Evolutionary conservation across 2,888 invertebrate species (phyloP), one percentile per base, ranked within the genome.

Genomic region (Sesia bembeciformis): DNA sequence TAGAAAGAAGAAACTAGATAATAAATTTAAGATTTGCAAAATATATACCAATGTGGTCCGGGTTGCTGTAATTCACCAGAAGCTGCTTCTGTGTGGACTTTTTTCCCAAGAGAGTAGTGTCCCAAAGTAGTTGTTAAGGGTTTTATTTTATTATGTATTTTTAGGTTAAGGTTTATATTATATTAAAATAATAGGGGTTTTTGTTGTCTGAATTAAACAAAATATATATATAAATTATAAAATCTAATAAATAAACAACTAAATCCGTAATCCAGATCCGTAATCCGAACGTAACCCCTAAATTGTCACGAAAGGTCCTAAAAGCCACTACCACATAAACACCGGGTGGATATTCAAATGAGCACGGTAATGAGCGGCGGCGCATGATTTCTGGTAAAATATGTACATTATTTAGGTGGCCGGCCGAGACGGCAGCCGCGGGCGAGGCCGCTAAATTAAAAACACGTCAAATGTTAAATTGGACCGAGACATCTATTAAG

Each of bases 391-490:
- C 54, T 57, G 57, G 79, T 80, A 80, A 81, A 76, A 81, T 81
- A 81, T 81, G 78, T 78, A 76, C 74, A 76, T 81, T 81, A 81
- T 81, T 81, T 81, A 79, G 81, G 74, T 74, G 75, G 72, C 63
- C 53, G 53, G 62, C 64, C 74, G 84, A 78, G 23, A 23, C 86
- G 78, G 87, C 83, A 80, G 88, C 87, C 88, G 82, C 87, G 64
- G 89, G 88, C 88, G 75, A 73, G 70, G 75, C 74, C 78, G 86
- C 82, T 89, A 89, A 89, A 89, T 89, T 89, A 88, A 89, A 89
- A 89, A 88, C 84, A 88, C 86, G 89, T 88, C 89, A 88, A 85
- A 87, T 81, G 81, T 79, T 87, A 89, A 89, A 89, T 88, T 88
- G 89, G 88, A 79, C 81, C 85, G 87, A 85, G 85, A 89, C 84